These are phyloP conservation scores for Drosophila siamana DNA, from an alignment of 2,888 invertebrate species.

Conservation along the genomic window DNA sequence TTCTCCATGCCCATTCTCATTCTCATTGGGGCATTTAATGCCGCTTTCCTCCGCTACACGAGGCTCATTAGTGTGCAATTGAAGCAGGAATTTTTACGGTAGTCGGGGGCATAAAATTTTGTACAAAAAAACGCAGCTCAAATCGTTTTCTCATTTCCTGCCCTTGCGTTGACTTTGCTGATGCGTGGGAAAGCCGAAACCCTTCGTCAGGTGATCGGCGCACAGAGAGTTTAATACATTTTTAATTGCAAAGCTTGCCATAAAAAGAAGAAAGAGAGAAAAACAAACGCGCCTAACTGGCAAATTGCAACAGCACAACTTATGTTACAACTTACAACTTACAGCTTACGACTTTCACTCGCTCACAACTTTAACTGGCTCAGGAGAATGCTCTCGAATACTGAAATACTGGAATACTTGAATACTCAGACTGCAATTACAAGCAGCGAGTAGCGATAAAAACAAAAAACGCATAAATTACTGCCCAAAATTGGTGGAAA, in stretches of 20 bases:
- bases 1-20: neutral
- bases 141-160: conserved; percentile 59
- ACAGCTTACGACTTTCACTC: conserved; percentile 62
- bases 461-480: conserved; percentile 69
- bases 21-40: conserved; percentile 22
- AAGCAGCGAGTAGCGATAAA: conserved; percentile 40
- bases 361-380: conserved; percentile 30
- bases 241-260: conserved; percentile 64
- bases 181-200: conserved; percentile 64
- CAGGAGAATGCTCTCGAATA: conserved; percentile 54
- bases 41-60: conserved; percentile 14
- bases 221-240: conserved; percentile 62
- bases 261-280: conserved; percentile 18
- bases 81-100: conserved; percentile 39
- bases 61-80: conserved; percentile 61
- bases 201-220: conserved; percentile 20
- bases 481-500: conserved; percentile 62
- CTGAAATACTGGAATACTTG: conserved; percentile 11
- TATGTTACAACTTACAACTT: too few species aligned
- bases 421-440: conserved; percentile 53
- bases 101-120: conserved; percentile 26
- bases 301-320: conserved; percentile 30
- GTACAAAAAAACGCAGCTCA: conserved; percentile 6
- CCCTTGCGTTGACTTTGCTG: conserved; percentile 11
- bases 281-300: conserved; percentile 30